A percentile compares a stretch with the other conserved stretches of the same genome.
These are phyloP conservation scores for Sinosuthora webbiana DNA, from an alignment of 2,113 vertebrate genomes.

Conservation along the genomic window DNA sequence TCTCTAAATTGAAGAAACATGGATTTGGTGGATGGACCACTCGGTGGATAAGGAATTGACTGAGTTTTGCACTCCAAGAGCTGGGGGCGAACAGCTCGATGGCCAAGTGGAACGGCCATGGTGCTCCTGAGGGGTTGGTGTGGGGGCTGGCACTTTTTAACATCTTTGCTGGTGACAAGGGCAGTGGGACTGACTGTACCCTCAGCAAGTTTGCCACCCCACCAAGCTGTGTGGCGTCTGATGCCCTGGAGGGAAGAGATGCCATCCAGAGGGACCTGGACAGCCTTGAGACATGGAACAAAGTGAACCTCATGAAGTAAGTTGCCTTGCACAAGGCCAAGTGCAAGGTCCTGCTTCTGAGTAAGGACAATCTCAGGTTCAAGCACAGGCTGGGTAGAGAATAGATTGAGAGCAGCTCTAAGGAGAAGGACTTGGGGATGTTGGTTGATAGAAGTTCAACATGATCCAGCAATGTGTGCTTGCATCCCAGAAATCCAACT, in stretches of 20 bases:
- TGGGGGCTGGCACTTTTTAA: not conserved
- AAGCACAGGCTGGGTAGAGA: not conserved
- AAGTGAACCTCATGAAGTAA: not conserved
- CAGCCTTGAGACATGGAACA: not conserved
- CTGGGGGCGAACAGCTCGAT: fast-evolving
- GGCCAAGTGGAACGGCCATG: not conserved
- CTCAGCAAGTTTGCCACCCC: not conserved
- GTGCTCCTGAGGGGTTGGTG: not conserved
- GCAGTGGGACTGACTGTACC: not conserved
- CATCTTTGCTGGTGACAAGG: not conserved
- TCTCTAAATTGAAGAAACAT: not conserved
- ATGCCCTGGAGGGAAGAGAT: not conserved
- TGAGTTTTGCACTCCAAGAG: not conserved
- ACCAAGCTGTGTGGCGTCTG: not conserved
- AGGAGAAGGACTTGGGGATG: not conserved
- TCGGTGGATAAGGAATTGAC: not conserved
- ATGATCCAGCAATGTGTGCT: not conserved
- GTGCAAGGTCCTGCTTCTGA: not conserved
- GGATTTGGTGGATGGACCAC: not conserved
- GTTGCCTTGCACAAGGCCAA: not conserved
- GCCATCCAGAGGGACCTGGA: not conserved
- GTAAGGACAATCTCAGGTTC: not conserved
- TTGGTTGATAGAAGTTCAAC: not conserved
- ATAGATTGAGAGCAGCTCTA: not conserved
- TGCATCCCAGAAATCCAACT: not conserved